Conservation (phyloP, 2,888 invertebrate species). For the Campoplex nolae region DNA sequence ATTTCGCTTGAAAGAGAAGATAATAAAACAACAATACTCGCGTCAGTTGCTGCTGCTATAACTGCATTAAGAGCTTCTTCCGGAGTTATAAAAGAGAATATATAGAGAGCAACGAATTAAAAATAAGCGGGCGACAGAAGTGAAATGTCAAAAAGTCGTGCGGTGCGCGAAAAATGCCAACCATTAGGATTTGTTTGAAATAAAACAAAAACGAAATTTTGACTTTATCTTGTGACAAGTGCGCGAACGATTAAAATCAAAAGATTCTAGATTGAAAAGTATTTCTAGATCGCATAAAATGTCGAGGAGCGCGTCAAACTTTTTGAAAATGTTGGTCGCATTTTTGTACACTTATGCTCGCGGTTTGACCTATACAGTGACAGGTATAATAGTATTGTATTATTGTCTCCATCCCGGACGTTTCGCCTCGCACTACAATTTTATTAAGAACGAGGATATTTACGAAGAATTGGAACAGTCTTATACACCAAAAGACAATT, state of each 20-base stretch:
- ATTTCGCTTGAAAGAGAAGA: not conserved
- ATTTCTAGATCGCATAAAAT: constrained; percentile 15
- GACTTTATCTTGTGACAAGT: not conserved
- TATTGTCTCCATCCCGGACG: constrained; percentile 82
- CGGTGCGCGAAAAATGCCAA: not conserved
- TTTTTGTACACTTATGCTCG: constrained; percentile 78
- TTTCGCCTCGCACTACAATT: constrained; percentile 83
- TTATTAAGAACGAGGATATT: constrained; percentile 81
- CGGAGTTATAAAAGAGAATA: not conserved
- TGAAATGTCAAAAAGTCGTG: not conserved
- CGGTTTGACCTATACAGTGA: constrained; percentile 74
- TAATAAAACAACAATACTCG: not conserved
- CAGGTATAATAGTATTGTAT: constrained; percentile 74
- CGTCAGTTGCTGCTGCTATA: not conserved
- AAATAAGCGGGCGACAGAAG: not conserved
- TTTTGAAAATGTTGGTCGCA: constrained; percentile 70
- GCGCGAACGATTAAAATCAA: not conserved
- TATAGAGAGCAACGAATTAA: not conserved
- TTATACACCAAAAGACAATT: constrained; percentile 79
- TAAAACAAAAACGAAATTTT: not conserved
- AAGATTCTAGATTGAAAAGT: not conserved
- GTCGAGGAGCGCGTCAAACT: constrained; percentile 69
- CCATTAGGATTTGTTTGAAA: not conserved
- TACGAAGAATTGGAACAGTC: constrained; percentile 80
- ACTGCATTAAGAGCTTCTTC: not conserved